phyloP scores from a whole-genome alignment of 2,113 vertebrate species.

The Ammodramus savannarum region DNA sequence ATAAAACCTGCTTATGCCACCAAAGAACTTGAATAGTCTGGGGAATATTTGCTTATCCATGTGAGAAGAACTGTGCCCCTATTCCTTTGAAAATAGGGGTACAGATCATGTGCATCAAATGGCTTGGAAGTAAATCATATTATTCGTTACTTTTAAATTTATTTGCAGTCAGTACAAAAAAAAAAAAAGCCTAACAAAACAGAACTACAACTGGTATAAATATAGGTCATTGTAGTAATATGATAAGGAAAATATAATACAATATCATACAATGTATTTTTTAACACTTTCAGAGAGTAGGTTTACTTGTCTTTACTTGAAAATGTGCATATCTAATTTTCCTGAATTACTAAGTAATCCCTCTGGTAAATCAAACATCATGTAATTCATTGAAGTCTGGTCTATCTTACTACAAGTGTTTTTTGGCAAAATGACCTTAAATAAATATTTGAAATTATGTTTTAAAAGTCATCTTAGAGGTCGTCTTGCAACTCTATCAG shows the following conservation, averaged over 20 bases:
- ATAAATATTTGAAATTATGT: neutral
- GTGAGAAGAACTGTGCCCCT: neutral
- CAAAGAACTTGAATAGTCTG: neutral
- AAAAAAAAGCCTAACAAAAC: too few relatives aligned
- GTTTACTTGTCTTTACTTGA: neutral
- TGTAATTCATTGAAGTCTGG: neutral
- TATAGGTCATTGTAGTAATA: neutral
- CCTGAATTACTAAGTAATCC: neutral
- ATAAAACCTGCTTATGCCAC: neutral
- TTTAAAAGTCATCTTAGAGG: neutral
- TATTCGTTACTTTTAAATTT: neutral
- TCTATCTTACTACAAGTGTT: neutral
- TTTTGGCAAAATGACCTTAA: neutral
- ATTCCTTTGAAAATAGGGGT: neutral
- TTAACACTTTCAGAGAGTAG: neutral
- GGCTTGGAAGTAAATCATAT: neutral
- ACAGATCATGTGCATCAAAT: neutral
- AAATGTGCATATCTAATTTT: neutral
- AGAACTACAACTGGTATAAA: neutral
- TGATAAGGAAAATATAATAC: neutral
- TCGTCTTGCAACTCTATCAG: neutral
- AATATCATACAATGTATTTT: neutral
- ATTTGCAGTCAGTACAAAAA: neutral
- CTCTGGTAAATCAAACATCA: neutral
- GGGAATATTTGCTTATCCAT: neutral